These are phyloP conservation scores for Pundamilia nyererei DNA, from an alignment of 2,113 vertebrate genomes.

Conservation along the genomic window DNA sequence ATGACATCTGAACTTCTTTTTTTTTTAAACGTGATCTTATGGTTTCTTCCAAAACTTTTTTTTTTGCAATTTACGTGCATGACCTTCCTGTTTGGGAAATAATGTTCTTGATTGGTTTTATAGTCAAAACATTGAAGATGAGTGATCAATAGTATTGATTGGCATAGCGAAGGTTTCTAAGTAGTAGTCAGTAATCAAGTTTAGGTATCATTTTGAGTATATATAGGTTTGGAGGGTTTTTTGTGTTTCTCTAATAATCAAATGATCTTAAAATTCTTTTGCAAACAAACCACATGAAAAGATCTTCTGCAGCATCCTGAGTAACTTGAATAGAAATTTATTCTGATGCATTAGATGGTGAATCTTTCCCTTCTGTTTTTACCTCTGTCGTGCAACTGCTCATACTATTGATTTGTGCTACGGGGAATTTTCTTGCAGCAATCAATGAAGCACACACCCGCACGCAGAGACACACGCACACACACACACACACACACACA, in stretches of 20 bases:
- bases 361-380: not conserved
- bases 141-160: not conserved
- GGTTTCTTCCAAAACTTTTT: not conserved
- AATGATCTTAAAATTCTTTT: not conserved
- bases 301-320: not conserved
- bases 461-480: not conserved
- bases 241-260: not conserved
- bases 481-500: not conserved
- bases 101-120: not conserved
- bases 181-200: not conserved
- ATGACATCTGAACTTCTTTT: not conserved
- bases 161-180: not conserved
- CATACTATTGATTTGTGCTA: constrained; percentile 38
- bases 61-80: not conserved
- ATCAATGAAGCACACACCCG: constrained; percentile 2
- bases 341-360: not conserved
- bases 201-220: not conserved
- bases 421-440: not conserved
- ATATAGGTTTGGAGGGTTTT: not conserved
- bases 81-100: not conserved
- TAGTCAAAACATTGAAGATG: rapidly evolving
- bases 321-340: not conserved
- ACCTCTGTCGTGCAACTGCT: not conserved
- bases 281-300: not conserved
- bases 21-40: not conserved